These are phyloP conservation scores for Micropoecilia bifurca DNA, from an alignment of 2,797 vertebrate genomes.

Conservation along the genomic window DNA sequence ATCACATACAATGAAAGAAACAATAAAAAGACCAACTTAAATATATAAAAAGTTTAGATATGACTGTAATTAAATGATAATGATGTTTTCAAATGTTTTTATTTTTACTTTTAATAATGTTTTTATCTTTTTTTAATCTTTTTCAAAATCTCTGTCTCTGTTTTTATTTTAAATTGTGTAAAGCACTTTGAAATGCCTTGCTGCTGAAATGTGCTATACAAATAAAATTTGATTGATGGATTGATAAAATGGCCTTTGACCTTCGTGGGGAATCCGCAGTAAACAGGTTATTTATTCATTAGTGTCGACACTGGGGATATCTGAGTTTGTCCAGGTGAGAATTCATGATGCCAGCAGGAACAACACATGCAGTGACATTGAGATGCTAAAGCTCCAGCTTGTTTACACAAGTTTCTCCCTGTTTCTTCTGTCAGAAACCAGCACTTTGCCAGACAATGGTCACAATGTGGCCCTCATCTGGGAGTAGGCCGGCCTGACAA, in stretches of 20 bases:
- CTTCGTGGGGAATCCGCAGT: background rate
- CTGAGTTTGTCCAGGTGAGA: slow-evolving; percentile 62
- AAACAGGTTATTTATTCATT: background rate
- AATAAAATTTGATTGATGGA: too few species aligned
- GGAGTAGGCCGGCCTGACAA: slow-evolving; percentile 79
- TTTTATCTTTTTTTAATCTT: too few species aligned
- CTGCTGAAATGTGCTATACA: too few species aligned
- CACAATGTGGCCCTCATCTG: slow-evolving; percentile 79
- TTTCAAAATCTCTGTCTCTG: too few species aligned
- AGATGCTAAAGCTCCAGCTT: slow-evolving; percentile 80
- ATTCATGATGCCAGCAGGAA: slow-evolving; percentile 60
- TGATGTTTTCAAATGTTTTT: too few species aligned
- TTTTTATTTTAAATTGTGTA: too few species aligned
- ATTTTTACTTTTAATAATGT: too few species aligned
- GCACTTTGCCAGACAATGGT: slow-evolving; percentile 81
- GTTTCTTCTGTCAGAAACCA: slow-evolving; percentile 74
- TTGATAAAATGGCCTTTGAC: background rate
- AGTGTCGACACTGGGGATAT: slow-evolving; percentile 16
- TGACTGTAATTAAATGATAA: background rate
- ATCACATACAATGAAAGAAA: background rate
- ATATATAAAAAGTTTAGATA: background rate
- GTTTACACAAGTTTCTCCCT: slow-evolving; percentile 82
- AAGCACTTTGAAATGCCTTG: too few species aligned
- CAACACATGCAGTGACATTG: slow-evolving; percentile 78
- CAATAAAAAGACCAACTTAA: background rate